Evolutionary conservation across 2,113 vertebrate genomes (phyloP).

Genomic region (Actinemys pallida): DNA sequence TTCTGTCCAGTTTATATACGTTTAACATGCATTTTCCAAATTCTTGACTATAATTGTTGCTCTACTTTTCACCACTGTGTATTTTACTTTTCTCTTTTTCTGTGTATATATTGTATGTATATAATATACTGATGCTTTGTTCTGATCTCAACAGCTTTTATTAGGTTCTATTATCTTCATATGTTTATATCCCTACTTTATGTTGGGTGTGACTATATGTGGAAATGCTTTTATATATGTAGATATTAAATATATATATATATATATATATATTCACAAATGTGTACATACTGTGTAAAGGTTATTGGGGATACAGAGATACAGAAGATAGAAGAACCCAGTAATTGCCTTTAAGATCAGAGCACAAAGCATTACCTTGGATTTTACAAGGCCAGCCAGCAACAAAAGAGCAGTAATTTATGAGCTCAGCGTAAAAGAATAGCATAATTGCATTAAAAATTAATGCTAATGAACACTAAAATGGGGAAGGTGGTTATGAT

Average conservation of each 20-base stretch:
- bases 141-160: constrained; percentile 14
- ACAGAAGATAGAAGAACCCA: constrained; percentile 92
- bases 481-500: constrained; percentile 99
- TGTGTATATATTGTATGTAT: neutral
- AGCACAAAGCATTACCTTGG: constrained; percentile 99
- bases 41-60: neutral
- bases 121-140: constrained; percentile 6
- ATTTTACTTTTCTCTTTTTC: neutral
- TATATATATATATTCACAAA: neutral
- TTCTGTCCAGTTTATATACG: neutral
- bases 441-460: constrained; percentile 99
- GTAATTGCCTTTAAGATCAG: constrained; percentile 99
- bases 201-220: neutral
- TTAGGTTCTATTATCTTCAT: rapidly evolving
- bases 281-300: constrained; percentile 70
- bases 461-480: constrained; percentile 99
- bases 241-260: neutral
- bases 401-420: constrained; percentile 99
- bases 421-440: constrained; percentile 99
- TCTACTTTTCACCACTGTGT: neutral
- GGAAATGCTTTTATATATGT: neutral
- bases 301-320: constrained; percentile 91
- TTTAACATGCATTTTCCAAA: rapidly evolving
- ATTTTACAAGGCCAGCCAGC: constrained; percentile 99
- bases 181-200: neutral